phyloP scores from a whole-genome alignment of 2,797 vertebrate species.

The Catharus ustulatus region DNA sequence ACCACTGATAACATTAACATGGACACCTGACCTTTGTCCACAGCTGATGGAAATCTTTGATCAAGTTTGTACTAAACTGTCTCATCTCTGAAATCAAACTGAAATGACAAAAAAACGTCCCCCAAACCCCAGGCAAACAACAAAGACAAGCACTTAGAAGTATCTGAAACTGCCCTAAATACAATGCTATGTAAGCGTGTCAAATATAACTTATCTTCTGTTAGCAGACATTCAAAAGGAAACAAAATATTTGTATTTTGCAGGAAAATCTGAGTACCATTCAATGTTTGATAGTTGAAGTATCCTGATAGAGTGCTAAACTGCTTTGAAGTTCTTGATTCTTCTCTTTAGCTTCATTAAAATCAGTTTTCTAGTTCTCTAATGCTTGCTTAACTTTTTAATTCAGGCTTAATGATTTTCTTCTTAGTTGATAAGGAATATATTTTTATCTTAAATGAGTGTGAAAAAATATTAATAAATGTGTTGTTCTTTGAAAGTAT shows the following conservation, averaged over 20 bases:
- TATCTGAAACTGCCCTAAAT: not conserved
- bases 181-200: not conserved
- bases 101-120: rapidly evolving
- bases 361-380: not conserved
- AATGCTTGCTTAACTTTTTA: not conserved
- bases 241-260: not conserved
- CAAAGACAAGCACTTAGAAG: not conserved
- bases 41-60: conserved; percentile 54
- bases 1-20: not conserved
- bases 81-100: not conserved
- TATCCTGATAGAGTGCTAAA: not conserved
- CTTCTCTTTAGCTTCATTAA: not conserved
- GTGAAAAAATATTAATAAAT: not conserved
- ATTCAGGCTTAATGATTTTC: not conserved
- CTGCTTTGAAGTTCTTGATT: not conserved
- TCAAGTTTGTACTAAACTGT: conserved; percentile 24
- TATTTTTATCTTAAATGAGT: not conserved
- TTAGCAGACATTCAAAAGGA: not conserved
- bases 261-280: not conserved
- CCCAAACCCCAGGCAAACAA: not conserved
- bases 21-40: conserved; percentile 50
- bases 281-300: not conserved
- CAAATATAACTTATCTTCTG: not conserved
- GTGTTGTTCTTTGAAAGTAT: not conserved
- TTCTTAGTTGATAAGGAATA: not conserved